A percentile compares a stretch with the other conserved stretches of the same genome.
These are phyloP conservation scores for Lycopodina hypogea DNA, from an alignment of 37 sponge, comb jelly and placozoan genomes.

Conservation along the genomic window DNA sequence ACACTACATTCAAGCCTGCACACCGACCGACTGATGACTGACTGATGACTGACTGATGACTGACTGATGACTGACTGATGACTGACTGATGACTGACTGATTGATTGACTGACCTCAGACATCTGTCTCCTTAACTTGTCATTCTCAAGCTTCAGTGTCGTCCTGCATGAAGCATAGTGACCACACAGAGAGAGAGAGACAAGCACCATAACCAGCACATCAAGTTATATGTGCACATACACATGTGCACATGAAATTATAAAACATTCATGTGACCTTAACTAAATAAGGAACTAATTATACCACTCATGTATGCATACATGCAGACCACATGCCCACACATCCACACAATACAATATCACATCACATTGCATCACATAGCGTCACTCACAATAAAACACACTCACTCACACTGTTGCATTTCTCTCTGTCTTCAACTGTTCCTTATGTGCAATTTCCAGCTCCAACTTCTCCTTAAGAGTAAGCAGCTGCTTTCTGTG, in stretches of 20 bases:
- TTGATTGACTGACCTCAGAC: slow-evolving; percentile 8
- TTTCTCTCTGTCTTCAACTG: slow-evolving; percentile 22
- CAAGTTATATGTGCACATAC: not conserved
- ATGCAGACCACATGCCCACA: too few relatives aligned
- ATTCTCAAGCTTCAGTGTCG: slow-evolving; percentile 23
- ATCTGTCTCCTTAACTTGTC: slow-evolving; percentile 23
- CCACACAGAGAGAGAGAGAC: not conserved
- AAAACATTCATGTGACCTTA: too few relatives aligned
- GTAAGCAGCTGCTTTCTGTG: slow-evolving; percentile 27
- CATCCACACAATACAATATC: too few relatives aligned
- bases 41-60: too few relatives aligned
- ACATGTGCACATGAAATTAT: not conserved
- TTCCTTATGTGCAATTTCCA: slow-evolving; percentile 16
- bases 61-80: too few relatives aligned
- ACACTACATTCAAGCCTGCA: too few relatives aligned
- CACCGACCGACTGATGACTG: too few relatives aligned
- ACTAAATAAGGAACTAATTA: too few relatives aligned
- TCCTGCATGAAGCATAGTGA: slow-evolving; percentile 12
- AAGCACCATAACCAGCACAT: not conserved
- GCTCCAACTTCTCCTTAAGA: slow-evolving; percentile 19
- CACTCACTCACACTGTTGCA: slow-evolving; percentile 14
- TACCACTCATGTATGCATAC: too few relatives aligned
- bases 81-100: too few relatives aligned
- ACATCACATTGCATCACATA: too few relatives aligned
- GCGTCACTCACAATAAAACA: not conserved